These are phyloP conservation scores for Xanthia togata DNA, from an alignment of 2,888 invertebrate species.

Conservation along the genomic window DNA sequence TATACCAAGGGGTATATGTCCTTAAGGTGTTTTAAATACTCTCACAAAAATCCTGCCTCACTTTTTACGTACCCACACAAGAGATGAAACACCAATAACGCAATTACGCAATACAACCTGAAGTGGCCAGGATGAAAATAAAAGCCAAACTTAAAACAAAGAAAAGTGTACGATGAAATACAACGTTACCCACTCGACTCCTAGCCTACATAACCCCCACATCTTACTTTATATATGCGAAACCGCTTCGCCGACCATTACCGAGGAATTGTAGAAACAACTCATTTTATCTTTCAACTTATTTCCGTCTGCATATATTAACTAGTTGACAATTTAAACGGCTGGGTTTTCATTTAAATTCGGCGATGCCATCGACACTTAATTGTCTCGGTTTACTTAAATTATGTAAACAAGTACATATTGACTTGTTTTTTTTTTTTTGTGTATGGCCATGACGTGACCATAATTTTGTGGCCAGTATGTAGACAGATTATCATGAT, in stretches of 20 bases:
- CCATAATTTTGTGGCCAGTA: slow-evolving; percentile 29
- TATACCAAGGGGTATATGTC: no score
- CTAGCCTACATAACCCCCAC: slow-evolving; percentile 75
- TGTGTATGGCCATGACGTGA: neutral
- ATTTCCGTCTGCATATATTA: slow-evolving; percentile 88
- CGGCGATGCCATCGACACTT: slow-evolving; percentile 45
- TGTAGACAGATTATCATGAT: slow-evolving; percentile 14
- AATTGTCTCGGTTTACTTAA: slow-evolving; percentile 39
- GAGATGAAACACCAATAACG: neutral
- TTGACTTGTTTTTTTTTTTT: slow-evolving; percentile 3
- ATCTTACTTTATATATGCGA: slow-evolving; percentile 85
- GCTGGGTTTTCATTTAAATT: slow-evolving; percentile 52
- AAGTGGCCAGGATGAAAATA: neutral
- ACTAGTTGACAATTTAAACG: slow-evolving; percentile 64
- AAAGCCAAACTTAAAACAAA: slow-evolving; percentile 5
- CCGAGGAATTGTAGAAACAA: slow-evolving; percentile 82
- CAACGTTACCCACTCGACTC: slow-evolving; percentile 44
- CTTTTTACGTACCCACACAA: neutral
- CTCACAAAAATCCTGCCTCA: neutral
- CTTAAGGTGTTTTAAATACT: neutral
- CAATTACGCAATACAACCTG: neutral
- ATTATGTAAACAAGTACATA: slow-evolving; percentile 30
- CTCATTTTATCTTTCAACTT: slow-evolving; percentile 83
- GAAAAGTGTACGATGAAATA: neutral
- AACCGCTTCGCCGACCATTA: slow-evolving; percentile 82